These are phyloP conservation scores for Hydrocynus forskahlii DNA, from an alignment of 2,797 vertebrate species.

Conservation along the genomic window DNA sequence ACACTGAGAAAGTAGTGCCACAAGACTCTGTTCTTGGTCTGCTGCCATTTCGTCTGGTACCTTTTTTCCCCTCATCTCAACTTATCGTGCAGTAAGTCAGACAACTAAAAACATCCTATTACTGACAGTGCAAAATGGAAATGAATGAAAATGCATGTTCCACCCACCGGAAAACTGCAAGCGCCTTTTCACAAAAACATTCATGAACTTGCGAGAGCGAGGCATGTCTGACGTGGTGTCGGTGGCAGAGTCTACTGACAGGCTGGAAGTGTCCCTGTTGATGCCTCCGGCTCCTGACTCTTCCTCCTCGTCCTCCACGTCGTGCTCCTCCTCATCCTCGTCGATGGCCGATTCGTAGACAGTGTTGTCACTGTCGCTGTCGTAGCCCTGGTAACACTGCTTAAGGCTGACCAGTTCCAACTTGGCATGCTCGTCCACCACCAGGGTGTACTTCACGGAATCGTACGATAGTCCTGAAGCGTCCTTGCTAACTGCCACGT, in stretches of 20 bases:
- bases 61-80: background rate
- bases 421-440: slow-evolving; percentile 91
- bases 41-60: slow-evolving; percentile 1
- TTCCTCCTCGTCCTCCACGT: slow-evolving; percentile 72
- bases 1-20: slow-evolving; percentile 20
- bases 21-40: slow-evolving; percentile 39
- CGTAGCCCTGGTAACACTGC: slow-evolving; percentile 86
- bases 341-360: slow-evolving; percentile 86
- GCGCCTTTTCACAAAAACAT: slow-evolving; percentile 89
- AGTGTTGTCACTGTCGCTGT: slow-evolving; percentile 84
- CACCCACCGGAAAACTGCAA: slow-evolving; percentile 87
- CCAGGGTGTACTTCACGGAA: slow-evolving; percentile 92
- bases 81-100: background rate
- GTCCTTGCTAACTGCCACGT: slow-evolving; percentile 78
- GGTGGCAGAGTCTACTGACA: slow-evolving; percentile 80
- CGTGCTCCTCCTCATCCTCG: slow-evolving; percentile 81
- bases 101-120: background rate
- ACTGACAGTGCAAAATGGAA: background rate
- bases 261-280: slow-evolving; percentile 73
- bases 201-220: slow-evolving; percentile 94
- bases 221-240: slow-evolving; percentile 81
- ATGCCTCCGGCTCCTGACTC: slow-evolving; percentile 70
- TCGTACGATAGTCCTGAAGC: slow-evolving; percentile 87
- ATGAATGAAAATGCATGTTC: background rate
- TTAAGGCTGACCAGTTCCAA: slow-evolving; percentile 91